Conservation (phyloP, 2,113 vertebrate species). For the Onychorhynchus coronatus region DNA sequence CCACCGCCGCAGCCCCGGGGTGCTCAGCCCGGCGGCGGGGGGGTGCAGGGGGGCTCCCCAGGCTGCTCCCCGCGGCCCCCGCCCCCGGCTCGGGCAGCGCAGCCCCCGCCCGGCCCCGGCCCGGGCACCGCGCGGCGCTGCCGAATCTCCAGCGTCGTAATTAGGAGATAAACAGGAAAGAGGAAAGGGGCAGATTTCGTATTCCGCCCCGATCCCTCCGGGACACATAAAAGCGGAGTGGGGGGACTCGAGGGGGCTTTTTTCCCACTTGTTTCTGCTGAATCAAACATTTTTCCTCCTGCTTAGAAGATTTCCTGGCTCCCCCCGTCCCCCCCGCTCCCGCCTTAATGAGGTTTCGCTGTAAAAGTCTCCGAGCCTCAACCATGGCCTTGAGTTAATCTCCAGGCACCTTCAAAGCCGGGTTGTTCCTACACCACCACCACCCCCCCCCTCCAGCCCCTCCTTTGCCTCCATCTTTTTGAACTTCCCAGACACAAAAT, state of each 20-base stretch:
- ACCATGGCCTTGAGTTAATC: constrained; percentile 58
- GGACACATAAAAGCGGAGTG: constrained; percentile 46
- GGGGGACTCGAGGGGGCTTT: not conserved
- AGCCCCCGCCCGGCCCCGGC: not conserved
- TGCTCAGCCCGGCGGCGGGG: accelerated
- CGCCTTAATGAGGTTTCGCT: constrained; percentile 57
- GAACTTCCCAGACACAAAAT: not conserved
- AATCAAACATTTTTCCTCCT: constrained; percentile 51
- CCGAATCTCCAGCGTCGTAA: constrained; percentile 40
- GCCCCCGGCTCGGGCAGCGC: not conserved
- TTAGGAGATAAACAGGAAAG: constrained; percentile 59
- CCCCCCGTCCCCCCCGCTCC: not conserved
- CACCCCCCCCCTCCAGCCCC: not conserved
- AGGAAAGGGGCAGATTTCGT: constrained; percentile 12
- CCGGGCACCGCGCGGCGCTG: not conserved
- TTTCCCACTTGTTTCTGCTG: constrained; percentile 56
- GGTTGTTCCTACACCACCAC: not conserved
- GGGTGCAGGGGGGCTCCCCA: not conserved
- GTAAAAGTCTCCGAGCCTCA: constrained; percentile 41
- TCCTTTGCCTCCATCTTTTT: not conserved
- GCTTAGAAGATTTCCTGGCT: constrained; percentile 39
- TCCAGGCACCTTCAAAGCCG: constrained; percentile 58
- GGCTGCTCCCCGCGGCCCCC: too few relatives aligned
- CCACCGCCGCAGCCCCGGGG: not conserved
- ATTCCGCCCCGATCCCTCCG: not conserved